These are phyloP conservation scores for Tachystola acroxantha DNA, from an alignment of 2,888 invertebrate species.

Conservation along the genomic window DNA sequence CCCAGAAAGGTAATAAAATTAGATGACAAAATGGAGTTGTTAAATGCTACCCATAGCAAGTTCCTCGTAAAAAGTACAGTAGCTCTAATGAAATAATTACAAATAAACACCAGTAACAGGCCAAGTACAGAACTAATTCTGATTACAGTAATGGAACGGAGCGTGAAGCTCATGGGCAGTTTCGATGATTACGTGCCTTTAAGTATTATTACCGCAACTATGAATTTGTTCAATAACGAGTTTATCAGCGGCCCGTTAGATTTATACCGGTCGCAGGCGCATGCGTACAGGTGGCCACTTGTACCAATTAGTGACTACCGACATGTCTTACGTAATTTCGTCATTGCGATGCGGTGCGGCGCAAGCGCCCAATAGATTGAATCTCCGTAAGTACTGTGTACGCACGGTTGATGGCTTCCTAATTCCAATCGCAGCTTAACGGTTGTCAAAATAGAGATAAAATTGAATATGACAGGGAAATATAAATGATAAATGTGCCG, in stretches of 20 bases:
- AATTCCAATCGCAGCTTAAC: constrained; percentile 40
- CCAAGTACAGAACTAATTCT: constrained; percentile 14
- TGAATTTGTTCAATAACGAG: constrained; percentile 60
- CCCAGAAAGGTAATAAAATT: not conserved
- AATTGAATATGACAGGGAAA: constrained; percentile 50
- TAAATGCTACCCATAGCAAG: not conserved
- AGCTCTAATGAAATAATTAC: not conserved
- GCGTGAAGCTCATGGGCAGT: constrained; percentile 13
- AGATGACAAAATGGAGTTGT: not conserved
- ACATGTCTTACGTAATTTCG: constrained; percentile 53
- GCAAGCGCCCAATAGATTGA: constrained; percentile 25
- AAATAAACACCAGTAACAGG: constrained; percentile 5
- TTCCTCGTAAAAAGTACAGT: not conserved
- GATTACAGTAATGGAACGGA: constrained; percentile 15
- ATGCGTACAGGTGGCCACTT: constrained; percentile 35
- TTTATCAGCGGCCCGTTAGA: constrained; percentile 55
- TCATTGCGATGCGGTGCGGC: constrained; percentile 33
- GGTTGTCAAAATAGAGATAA: constrained; percentile 39
- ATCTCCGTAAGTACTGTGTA: constrained; percentile 22
- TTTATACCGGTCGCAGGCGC: constrained; percentile 45
- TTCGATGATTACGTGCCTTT: constrained; percentile 32
- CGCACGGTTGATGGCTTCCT: constrained; percentile 21
- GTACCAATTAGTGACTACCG: constrained; percentile 59
- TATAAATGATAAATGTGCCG: constrained; percentile 43
- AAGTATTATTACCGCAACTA: constrained; percentile 33